Percentiles rank a stretch among this genome's conserved stretches.
These are phyloP conservation scores for Falco concolor DNA, from an alignment of 2,797 vertebrate species.

Conservation along the genomic window DNA sequence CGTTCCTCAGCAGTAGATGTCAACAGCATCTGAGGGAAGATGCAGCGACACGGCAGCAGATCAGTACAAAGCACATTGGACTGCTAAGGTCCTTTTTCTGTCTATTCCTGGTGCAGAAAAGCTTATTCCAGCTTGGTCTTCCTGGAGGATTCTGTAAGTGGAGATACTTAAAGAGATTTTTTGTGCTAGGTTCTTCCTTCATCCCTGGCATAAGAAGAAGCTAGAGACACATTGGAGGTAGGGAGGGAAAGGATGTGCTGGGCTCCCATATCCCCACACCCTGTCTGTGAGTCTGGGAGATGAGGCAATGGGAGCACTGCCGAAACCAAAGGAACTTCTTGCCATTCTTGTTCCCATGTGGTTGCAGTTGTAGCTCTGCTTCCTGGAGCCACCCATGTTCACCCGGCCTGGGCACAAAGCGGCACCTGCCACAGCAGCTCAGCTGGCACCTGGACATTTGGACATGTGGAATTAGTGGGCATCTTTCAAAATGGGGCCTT, in stretches of 20 bases:
- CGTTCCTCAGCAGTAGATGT: background rate
- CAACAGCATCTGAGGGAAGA: background rate
- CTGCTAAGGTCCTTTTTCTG: background rate
- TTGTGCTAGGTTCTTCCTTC: background rate
- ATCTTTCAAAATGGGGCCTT: background rate
- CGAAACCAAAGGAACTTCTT: background rate
- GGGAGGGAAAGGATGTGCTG: background rate
- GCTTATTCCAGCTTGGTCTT: background rate
- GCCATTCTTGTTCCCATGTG: accelerated
- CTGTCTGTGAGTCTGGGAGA: background rate
- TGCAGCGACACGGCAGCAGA: background rate
- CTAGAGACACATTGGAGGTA: background rate
- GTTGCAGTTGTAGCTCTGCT: background rate
- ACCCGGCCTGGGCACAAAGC: background rate
- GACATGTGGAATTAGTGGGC: background rate
- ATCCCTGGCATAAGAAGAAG: background rate
- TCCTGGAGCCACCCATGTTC: accelerated
- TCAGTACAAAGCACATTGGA: background rate
- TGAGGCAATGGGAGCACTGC: background rate
- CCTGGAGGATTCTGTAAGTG: background rate
- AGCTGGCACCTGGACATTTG: background rate
- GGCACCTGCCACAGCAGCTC: background rate
- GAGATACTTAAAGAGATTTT: background rate
- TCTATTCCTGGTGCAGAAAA: background rate
- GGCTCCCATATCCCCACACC: background rate